These are phyloP conservation scores for Apistogramma diplotaenia DNA, from an alignment of 2,113 vertebrate genomes.

Conservation along the genomic window DNA sequence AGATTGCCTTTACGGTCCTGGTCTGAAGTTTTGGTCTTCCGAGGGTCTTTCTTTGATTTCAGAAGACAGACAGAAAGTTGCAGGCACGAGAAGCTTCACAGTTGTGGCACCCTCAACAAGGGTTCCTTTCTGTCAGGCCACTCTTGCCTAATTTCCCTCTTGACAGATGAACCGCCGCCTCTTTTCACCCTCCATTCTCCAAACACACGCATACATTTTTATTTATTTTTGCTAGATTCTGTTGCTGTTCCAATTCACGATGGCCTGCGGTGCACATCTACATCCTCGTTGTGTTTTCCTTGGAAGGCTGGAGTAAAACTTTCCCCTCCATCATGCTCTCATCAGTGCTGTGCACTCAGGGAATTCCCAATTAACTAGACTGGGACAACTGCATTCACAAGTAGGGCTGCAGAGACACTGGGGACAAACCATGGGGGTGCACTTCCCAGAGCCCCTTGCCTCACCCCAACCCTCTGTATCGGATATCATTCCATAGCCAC, in stretches of 20 bases:
- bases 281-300: slow-evolving; percentile 70
- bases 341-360: slow-evolving; percentile 54
- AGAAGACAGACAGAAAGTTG: neutral
- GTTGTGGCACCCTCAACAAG: neutral
- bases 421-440: slow-evolving; percentile 41
- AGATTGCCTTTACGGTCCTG: neutral
- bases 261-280: slow-evolving; percentile 58
- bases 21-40: neutral
- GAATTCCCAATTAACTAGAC: slow-evolving; percentile 71
- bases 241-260: slow-evolving; percentile 49
- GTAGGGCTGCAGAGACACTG: slow-evolving; percentile 32
- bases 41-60: slow-evolving; percentile 6
- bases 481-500: slow-evolving; percentile 62
- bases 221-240: slow-evolving; percentile 55
- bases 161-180: slow-evolving; percentile 44
- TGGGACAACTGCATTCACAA: slow-evolving; percentile 48
- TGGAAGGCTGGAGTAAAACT: slow-evolving; percentile 62
- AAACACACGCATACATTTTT: slow-evolving; percentile 27
- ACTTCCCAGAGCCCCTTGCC: slow-evolving; percentile 58
- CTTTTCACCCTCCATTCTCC: slow-evolving; percentile 20
- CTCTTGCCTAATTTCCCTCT: slow-evolving; percentile 34
- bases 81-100: neutral
- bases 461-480: slow-evolving; percentile 59
- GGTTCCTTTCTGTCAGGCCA: slow-evolving; percentile 7
- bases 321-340: slow-evolving; percentile 64